phyloP scores from a whole-genome alignment of 1,140 invertebrate species.

The Lepidurus arcticus region DNA sequence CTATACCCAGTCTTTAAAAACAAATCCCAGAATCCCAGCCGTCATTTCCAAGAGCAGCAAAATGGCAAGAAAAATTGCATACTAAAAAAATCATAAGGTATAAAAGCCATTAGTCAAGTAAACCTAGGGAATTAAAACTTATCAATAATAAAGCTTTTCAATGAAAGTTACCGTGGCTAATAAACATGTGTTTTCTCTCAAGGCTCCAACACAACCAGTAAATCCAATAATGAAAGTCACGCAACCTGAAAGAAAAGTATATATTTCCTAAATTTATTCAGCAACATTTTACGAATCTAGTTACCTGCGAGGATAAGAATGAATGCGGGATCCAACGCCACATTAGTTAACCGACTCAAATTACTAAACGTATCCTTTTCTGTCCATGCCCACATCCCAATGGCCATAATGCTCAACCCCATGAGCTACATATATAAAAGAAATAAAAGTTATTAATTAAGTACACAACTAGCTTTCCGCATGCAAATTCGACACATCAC shows the following conservation, averaged over 20 bases:
- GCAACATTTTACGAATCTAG: constrained; percentile 39
- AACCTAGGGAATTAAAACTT: no score
- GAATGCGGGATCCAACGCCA: constrained; percentile 92
- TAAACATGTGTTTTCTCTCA: constrained; percentile 80
- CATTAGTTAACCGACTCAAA: constrained; percentile 74
- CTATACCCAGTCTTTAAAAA: constrained; percentile 92
- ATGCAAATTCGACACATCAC: not conserved
- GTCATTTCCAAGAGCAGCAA: constrained; percentile 85
- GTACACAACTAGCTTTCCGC: not conserved
- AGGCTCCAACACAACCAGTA: constrained; percentile 92
- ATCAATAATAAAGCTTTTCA: no score
- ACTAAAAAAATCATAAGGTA: constrained; percentile 58
- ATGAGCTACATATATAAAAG: constrained; percentile 61
- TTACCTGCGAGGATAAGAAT: constrained; percentile 83
- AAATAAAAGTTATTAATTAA: not conserved
- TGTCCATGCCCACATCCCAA: constrained; percentile 94
- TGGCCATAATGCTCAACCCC: constrained; percentile 73
- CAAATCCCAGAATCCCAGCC: constrained; percentile 82
- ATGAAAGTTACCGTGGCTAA: constrained; percentile 69
- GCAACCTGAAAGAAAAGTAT: constrained; percentile 53
- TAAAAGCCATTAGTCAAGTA: not conserved
- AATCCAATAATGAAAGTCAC: constrained; percentile 93
- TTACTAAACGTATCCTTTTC: constrained; percentile 96
- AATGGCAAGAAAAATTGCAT: constrained; percentile 84
- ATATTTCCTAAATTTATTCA: not conserved